These are phyloP conservation scores for Cromileptes altivelis DNA, from an alignment of 2,113 vertebrate genomes.

Conservation along the genomic window DNA sequence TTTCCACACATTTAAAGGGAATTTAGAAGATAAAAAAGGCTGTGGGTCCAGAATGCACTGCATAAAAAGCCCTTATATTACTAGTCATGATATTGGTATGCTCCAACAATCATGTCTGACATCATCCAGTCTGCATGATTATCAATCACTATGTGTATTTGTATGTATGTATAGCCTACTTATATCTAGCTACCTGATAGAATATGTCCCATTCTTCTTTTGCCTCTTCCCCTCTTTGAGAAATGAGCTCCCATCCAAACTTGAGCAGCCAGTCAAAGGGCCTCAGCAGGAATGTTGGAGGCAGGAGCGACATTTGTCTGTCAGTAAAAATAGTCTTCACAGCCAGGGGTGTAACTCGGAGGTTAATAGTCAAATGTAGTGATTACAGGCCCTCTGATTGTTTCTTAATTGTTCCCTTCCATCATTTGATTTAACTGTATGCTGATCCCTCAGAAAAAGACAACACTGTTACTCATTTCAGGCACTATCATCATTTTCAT, in stretches of 20 bases:
- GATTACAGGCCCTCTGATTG: too few species aligned
- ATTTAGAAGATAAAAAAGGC: too few species aligned
- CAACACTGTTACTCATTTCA: not conserved
- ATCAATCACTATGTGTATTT: too few species aligned
- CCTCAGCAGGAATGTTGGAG: conserved; percentile 79
- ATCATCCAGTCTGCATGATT: too few species aligned
- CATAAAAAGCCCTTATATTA: too few species aligned
- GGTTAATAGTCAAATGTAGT: not conserved
- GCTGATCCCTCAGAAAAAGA: not conserved
- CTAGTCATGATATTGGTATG: too few species aligned
- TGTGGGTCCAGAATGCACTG: too few species aligned
- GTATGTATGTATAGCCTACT: not conserved
- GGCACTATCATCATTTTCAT: not conserved
- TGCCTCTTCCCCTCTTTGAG: conserved; percentile 75
- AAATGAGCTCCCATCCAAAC: conserved; percentile 88
- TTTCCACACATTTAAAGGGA: too few species aligned
- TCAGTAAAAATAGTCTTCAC: not conserved
- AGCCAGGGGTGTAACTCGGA: not conserved
- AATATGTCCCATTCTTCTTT: conserved; percentile 88
- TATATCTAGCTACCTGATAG: conserved; percentile 83
- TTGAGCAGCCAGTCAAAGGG: conserved; percentile 90
- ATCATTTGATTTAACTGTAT: too few species aligned
- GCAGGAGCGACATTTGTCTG: not conserved
- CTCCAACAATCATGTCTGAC: too few species aligned
- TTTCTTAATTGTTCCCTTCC: too few species aligned